These are phyloP conservation scores for Psittacula derbiana DNA, from an alignment of 2,797 vertebrate genomes.

Conservation along the genomic window DNA sequence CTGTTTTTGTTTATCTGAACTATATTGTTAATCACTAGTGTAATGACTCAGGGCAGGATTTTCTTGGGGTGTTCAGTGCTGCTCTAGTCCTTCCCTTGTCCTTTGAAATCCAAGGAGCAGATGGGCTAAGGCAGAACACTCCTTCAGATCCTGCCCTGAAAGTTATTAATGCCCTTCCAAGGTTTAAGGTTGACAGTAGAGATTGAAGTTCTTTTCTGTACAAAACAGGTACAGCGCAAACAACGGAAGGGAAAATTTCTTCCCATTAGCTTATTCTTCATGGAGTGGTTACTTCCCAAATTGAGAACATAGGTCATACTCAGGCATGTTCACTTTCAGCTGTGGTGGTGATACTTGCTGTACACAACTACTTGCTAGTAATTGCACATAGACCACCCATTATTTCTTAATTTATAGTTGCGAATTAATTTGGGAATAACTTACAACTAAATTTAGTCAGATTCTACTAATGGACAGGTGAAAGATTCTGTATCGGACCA, in stretches of 20 bases:
- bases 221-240: background rate
- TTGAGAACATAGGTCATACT: conserved; percentile 31
- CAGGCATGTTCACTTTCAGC: background rate
- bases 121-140: background rate
- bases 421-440: conserved; percentile 5
- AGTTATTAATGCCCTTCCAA: conserved; percentile 37
- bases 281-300: conserved; percentile 26
- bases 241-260: background rate
- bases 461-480: conserved; percentile 31
- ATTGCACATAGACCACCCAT: conserved; percentile 39
- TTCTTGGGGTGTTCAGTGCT: background rate
- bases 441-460: conserved; percentile 20
- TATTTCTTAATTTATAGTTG: conserved; percentile 32
- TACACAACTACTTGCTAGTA: conserved; percentile 15
- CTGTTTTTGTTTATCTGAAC: conserved; percentile 17
- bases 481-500: conserved; percentile 56
- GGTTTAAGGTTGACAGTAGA: conserved; percentile 8
- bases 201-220: conserved; percentile 12
- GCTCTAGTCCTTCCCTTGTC: background rate
- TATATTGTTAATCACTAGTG: background rate
- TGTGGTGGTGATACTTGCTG: conserved; percentile 23
- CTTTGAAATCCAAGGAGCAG: background rate
- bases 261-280: conserved; percentile 4
- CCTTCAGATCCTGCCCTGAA: conserved; percentile 24
- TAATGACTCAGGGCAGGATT: background rate